Conservation (phyloP, 1,140 invertebrate genomes). For the Hestina assimilis region DNA sequence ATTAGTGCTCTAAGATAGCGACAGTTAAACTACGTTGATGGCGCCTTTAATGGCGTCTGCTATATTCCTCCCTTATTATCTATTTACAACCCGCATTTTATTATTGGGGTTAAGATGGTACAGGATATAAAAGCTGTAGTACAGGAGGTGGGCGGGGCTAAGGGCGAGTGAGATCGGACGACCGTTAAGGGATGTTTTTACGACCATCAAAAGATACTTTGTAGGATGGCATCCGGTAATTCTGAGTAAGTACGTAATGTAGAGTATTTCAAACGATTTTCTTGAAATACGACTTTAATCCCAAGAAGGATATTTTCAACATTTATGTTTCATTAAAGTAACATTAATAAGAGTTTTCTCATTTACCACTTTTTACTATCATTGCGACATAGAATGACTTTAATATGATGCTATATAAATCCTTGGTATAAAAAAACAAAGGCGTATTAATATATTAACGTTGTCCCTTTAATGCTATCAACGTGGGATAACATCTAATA, state of each 20-base stretch:
- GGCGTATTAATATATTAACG: constrained; percentile 32
- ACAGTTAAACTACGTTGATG: constrained; percentile 64
- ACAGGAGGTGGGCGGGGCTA: constrained; percentile 54
- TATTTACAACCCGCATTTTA: constrained; percentile 77
- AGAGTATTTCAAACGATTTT: constrained; percentile 39
- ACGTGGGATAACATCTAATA: constrained; percentile 42
- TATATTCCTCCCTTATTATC: constrained; percentile 72
- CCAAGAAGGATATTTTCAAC: constrained; percentile 31
- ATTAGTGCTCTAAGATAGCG: constrained; percentile 64
- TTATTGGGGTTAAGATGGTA: constrained; percentile 75
- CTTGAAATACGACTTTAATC: constrained; percentile 47
- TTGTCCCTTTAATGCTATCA: constrained; percentile 26
- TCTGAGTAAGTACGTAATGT: constrained; percentile 51
- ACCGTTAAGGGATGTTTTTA: constrained; percentile 73
- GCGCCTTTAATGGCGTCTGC: constrained; percentile 70
- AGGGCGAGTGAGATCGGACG: constrained; percentile 58
- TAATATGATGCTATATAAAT: neutral
- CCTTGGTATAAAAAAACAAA: neutral
- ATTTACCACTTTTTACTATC: no score
- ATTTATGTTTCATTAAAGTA: constrained; percentile 21
- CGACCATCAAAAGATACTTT: constrained; percentile 75
- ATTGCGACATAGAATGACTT: no score
- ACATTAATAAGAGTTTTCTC: constrained; percentile 2
- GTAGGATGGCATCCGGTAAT: constrained; percentile 68
- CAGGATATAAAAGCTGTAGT: constrained; percentile 65